Conservation (phyloP, 2,113 vertebrate genomes). For the Lophius piscatorius region DNA sequence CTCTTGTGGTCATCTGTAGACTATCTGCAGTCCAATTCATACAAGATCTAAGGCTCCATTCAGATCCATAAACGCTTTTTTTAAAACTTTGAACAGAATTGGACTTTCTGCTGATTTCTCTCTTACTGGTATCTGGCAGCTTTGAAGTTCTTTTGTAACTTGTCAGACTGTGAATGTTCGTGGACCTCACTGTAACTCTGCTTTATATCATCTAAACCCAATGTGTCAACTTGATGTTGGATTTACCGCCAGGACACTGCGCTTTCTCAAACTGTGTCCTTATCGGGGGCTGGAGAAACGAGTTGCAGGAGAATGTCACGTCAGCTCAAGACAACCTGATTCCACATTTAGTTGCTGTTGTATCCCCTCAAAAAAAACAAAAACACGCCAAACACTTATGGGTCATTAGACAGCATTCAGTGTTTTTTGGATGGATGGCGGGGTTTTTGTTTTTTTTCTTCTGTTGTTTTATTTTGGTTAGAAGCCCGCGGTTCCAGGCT, state of each 20-base stretch:
- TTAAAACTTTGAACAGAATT: too few species aligned
- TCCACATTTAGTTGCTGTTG: slow-evolving; percentile 55
- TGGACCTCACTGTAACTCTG: neutral
- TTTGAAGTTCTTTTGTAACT: too few species aligned
- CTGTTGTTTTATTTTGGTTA: slow-evolving; percentile 11
- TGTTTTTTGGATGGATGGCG: slow-evolving; percentile 33
- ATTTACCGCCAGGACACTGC: slow-evolving; percentile 2
- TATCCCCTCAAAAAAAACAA: slow-evolving; percentile 35
- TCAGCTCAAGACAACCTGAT: slow-evolving; percentile 57
- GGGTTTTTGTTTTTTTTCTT: slow-evolving; percentile 19
- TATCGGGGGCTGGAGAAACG: slow-evolving; percentile 41
- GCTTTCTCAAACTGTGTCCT: slow-evolving; percentile 12
- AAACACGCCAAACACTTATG: slow-evolving; percentile 28
- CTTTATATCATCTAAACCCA: neutral
- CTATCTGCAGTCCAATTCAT: too few species aligned
- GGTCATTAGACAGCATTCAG: slow-evolving; percentile 45
- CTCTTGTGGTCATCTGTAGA: too few species aligned
- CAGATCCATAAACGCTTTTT: too few species aligned
- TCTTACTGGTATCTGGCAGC: too few species aligned
- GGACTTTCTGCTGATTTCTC: too few species aligned
- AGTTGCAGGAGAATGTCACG: slow-evolving; percentile 44
- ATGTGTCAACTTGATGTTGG: slow-evolving; percentile 13
- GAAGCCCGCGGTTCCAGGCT: slow-evolving; percentile 50
- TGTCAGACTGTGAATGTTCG: too few species aligned
- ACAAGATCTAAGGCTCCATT: too few species aligned